Evolutionary conservation across 2,113 vertebrate genomes (phyloP), one percentile per base, ranked within the genome.

Genomic region (Hypocryptadius cinnamomeus): DNA sequence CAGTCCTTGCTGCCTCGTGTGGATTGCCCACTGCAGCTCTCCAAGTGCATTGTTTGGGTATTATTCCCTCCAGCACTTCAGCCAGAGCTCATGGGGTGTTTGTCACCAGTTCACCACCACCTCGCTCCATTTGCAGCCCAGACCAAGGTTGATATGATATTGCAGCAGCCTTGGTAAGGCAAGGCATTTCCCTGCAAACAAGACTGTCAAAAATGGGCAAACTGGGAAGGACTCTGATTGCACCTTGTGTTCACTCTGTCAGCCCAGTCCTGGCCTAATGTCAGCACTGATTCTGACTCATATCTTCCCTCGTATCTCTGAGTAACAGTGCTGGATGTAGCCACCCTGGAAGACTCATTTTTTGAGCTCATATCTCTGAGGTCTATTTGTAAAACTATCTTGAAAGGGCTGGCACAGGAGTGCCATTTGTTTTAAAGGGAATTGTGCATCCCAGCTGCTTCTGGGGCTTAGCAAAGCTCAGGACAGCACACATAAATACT

Each of bases 1-100:
- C 8, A 17, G 44, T 22, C 22, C 33, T 44, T 18, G 20, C 33
- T 73, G 68, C 45, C 64, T 47, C 0, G 0, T 28, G 5, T 4
- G 48, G 35, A 6, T 59, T 69, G 48, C 30, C 23, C 27, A 3
- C 5, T 51, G 70, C 24, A 69, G 11, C 37, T 51, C n/a, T 23
- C 37, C 9, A 13, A 13, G 45, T 6, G 30, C 20, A 2, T 18
- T 51, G 30, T 31, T 69, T 39, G 39, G 42, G 8, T 27, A 1
- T 59, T 40, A 22, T 22, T 79, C 42, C 11, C 31, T 48, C 22
- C 15, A 71, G 53, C 19, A 3, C 50, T 71, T 63, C 12, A 33
- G 66, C 33, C 68, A 16, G 28, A 33, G 15, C 59, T 48, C 61
- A 1, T 0, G 0, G 39, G 25, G 15, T 24, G 22, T 7, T 31